Evolutionary conservation across 2,797 vertebrate species (phyloP).

Genomic region (Sylvia borin): DNA sequence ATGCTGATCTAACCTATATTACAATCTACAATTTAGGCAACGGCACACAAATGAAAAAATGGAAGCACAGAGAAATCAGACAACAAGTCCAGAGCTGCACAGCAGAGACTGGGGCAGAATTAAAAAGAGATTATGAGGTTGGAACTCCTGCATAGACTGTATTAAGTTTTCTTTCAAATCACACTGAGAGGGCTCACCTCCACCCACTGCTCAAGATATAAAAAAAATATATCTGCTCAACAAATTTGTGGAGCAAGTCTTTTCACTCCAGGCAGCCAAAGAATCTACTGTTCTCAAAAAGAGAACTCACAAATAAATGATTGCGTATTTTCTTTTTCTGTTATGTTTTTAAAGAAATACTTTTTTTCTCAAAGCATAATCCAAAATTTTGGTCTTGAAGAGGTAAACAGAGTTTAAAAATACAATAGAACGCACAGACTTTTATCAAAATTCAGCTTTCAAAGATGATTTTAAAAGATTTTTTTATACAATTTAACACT

Average conservation of each 20-base stretch:
- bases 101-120: neutral
- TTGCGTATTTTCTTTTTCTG: neutral
- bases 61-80: neutral
- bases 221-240: neutral
- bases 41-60: neutral
- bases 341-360: neutral
- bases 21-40: neutral
- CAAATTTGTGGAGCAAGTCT: neutral
- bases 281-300: neutral
- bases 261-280: neutral
- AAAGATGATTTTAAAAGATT: neutral
- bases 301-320: neutral
- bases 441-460: neutral
- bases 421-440: neutral
- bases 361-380: neutral
- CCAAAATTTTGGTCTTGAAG: neutral
- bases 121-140: neutral
- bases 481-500: neutral
- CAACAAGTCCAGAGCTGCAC: neutral
- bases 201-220: neutral
- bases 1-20: neutral
- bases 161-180: neutral
- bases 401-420: neutral
- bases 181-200: neutral
- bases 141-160: neutral